These are phyloP conservation scores for Zeugodacus cucurbitae DNA, from an alignment of 1,140 invertebrate genomes.

Conservation along the genomic window DNA sequence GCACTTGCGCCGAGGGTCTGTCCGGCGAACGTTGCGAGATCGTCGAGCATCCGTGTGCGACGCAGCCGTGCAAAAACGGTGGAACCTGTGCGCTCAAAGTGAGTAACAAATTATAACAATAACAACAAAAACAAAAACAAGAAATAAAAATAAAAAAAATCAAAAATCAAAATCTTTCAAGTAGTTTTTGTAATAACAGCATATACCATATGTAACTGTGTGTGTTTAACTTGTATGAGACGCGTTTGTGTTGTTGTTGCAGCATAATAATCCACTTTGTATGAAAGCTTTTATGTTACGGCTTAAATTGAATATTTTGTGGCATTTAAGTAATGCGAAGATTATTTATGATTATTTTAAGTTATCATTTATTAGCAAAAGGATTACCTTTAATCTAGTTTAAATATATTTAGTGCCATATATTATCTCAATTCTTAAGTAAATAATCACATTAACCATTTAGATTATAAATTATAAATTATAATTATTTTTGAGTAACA, in stretches of 20 bases:
- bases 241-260: not conserved
- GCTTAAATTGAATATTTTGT: too few species aligned
- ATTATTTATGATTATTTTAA: too few species aligned
- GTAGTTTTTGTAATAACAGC: not conserved
- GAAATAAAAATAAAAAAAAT: not conserved
- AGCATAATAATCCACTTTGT: not conserved
- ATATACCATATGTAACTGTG: not conserved
- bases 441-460: too few species aligned
- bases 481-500: too few species aligned
- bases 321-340: too few species aligned
- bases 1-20: constrained; percentile 91
- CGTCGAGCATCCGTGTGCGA: constrained; percentile 90
- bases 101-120: constrained; percentile 39
- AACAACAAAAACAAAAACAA: not conserved
- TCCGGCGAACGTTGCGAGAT: constrained; percentile 91
- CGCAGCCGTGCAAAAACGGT: constrained; percentile 88
- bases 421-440: too few species aligned
- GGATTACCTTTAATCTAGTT: too few species aligned
- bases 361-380: too few species aligned
- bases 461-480: too few species aligned
- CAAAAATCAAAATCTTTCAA: too few species aligned
- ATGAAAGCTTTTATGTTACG: too few species aligned
- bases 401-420: too few species aligned
- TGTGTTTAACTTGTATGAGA: not conserved
- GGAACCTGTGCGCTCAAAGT: constrained; percentile 75